Evolutionary conservation across 2,888 invertebrate species (phyloP).

Genomic region (Epinotia ramella): DNA sequence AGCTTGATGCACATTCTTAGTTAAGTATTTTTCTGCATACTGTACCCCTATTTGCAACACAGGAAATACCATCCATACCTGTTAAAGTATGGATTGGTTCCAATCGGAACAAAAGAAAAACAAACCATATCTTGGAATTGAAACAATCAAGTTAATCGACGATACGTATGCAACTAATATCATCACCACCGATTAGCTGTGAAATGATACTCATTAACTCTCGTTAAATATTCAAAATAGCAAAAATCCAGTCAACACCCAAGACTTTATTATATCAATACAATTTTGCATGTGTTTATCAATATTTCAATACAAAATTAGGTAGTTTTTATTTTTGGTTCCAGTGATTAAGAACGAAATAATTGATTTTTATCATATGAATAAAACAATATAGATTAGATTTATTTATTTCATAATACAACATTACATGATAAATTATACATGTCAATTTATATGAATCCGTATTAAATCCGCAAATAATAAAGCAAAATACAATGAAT

Average conservation of each 20-base stretch:
- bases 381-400: neutral
- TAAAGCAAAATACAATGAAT: too few species aligned
- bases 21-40: conserved; percentile 50
- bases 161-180: conserved; percentile 78
- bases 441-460: too few species aligned
- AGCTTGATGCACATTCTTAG: neutral
- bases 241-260: conserved; percentile 57
- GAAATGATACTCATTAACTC: conserved; percentile 78
- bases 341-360: conserved; percentile 3
- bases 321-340: neutral
- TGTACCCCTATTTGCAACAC: conserved; percentile 50
- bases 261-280: conserved; percentile 62
- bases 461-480: too few species aligned
- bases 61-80: conserved; percentile 68
- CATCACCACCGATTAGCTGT: conserved; percentile 68
- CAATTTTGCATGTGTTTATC: conserved; percentile 30
- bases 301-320: conserved; percentile 20
- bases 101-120: conserved; percentile 55
- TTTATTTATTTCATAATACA: too few species aligned
- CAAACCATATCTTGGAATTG: conserved; percentile 58
- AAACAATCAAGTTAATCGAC: conserved; percentile 72
- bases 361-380: neutral
- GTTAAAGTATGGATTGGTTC: conserved; percentile 54
- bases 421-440: too few species aligned
- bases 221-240: conserved; percentile 82